Percentiles rank a stretch among this genome's conserved stretches.
Evolutionary conservation across 2,888 invertebrate genomes (phyloP).

Genomic region (Drosophila multiciliata): DNA sequence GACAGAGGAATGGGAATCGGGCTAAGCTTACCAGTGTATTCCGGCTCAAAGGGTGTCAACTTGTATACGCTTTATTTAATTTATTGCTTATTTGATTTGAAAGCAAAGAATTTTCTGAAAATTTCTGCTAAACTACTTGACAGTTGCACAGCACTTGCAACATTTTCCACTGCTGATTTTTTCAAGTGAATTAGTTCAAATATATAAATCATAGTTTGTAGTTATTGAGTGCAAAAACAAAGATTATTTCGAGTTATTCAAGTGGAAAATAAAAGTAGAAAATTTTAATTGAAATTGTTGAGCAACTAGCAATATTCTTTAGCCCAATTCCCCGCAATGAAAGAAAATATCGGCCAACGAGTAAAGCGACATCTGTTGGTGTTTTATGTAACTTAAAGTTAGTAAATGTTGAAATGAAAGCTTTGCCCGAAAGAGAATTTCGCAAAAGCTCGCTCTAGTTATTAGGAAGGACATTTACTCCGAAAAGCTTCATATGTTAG

Average conservation of each 20-base stretch:
- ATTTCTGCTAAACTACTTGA: conserved; percentile 31
- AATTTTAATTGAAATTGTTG: neutral
- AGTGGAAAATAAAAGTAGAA: neutral
- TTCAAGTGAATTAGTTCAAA: conserved; percentile 12
- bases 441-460: neutral
- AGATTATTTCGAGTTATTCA: neutral
- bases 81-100: conserved; percentile 66
- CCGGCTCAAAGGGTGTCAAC: conserved; percentile 69
- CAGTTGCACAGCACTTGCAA: conserved; percentile 20
- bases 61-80: conserved; percentile 71
- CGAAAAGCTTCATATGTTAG: neutral
- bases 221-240: conserved; percentile 6
- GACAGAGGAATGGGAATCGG: conserved; percentile 3
- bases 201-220: conserved; percentile 2
- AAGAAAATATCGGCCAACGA: no score
- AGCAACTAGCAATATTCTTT: neutral
- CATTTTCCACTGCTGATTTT: conserved; percentile 10
- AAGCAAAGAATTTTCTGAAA: conserved; percentile 45
- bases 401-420: neutral
- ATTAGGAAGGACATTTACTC: neutral
- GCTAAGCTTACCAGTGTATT: conserved; percentile 48
- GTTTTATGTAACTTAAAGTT: neutral
- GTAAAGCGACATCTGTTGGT: conserved; percentile 16
- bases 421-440: neutral
- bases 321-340: neutral